Base-by-base conservation (phyloP, 2,888 invertebrate genomes). In the Osmoderma eremita region DNA sequence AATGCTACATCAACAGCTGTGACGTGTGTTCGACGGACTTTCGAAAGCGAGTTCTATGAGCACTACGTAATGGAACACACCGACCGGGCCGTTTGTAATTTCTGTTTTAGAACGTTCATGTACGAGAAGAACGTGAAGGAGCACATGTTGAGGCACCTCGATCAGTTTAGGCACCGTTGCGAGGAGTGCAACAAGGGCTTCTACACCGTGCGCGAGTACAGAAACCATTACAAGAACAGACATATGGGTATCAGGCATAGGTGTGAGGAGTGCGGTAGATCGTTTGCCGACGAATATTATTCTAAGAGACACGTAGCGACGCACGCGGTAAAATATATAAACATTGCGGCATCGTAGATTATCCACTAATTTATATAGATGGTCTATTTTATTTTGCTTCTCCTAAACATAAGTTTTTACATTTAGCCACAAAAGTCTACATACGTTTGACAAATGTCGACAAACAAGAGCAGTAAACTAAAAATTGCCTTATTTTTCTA, bases 51-150 rank as follows among this genome's bases (percentile, higher is more conserved):
- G 1, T 82, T 82, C 71, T 79, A 79, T 61, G 74, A 75, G 17
- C 82, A 82, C 68, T 82, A 82, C 67, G 65, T 78, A 0, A 69
- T 71, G 0, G 76, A 77, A 17, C 82, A 82, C 70, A 77, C 79
- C 0, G 82, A 82, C 58, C 74, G 82, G 2, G 82, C 82, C 1
- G 79, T 82, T 54, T 82, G 82, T 67, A 79, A 82, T 69, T 82
- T 81, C 65, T 82, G 82, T 70, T 82, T 81, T 70, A 70, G 80
- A 67, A 82, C 82, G 8, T 82, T 82, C 72, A 81, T 82, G 81
- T 82, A 82, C 71, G 81, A 82, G 72, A 82, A 82, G 67, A 81
- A 82, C 69, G 81, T 82, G 48, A 82, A 82, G 65, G 81, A 82
- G 69, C 82, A 82, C 63, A 81, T 82, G 80, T 67, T 82, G 53